phyloP scores from a whole-genome alignment of 2,113 vertebrate species.

The Daphoenositta chrysoptera region DNA sequence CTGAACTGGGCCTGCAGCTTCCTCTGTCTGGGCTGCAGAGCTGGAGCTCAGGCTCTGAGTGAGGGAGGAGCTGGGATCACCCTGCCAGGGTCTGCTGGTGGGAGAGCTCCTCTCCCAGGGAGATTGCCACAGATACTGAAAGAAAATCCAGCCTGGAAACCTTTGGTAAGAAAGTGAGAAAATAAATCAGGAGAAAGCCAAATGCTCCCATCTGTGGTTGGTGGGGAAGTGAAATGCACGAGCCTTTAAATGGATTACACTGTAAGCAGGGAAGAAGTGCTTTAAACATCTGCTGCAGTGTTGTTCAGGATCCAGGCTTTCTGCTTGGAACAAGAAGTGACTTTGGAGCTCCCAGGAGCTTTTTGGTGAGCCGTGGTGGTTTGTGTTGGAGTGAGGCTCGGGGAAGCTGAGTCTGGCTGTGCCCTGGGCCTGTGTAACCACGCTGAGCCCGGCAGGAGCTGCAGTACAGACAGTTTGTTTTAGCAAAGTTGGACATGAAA shows the following conservation, averaged over 20 bases:
- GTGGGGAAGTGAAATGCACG: background rate
- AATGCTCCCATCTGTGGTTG: background rate
- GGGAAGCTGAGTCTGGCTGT: background rate
- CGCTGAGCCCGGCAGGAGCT: background rate
- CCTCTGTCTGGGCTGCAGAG: background rate
- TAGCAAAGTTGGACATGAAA: background rate
- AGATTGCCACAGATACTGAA: background rate
- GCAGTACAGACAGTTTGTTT: background rate
- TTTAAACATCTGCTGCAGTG: background rate
- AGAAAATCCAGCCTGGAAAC: background rate
- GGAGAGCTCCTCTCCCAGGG: background rate
- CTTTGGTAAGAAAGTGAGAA: background rate
- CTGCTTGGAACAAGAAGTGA: background rate
- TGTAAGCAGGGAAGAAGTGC: background rate
- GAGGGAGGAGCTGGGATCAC: background rate
- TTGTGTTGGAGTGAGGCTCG: background rate
- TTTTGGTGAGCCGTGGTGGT: background rate
- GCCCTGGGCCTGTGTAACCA: background rate
- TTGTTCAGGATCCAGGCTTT: background rate
- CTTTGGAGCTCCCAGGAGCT: background rate
- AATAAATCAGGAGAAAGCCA: constrained; percentile 17
- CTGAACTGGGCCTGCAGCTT: background rate
- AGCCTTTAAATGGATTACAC: constrained; percentile 36
- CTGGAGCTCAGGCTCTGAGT: background rate
- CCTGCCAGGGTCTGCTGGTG: background rate